Percentiles rank a stretch among this genome's conserved stretches.
Conservation (phyloP, 2,113 vertebrate species). For the Cyanoramphus novaezelandiae region DNA sequence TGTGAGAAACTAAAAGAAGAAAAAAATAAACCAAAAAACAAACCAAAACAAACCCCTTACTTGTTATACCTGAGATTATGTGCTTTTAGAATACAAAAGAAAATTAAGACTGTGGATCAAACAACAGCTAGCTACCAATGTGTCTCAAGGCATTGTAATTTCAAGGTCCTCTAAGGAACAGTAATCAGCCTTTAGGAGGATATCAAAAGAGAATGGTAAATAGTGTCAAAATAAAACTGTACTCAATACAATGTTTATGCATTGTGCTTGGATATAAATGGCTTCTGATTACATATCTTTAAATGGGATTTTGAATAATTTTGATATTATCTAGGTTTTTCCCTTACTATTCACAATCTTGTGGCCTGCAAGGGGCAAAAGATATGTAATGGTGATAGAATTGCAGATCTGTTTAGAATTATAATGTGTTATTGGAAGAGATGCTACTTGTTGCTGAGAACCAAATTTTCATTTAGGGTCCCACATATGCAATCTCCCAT, state of each 20-base stretch:
- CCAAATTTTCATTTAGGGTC: not conserved
- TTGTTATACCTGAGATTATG: not conserved
- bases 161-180: not conserved
- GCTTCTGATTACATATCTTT: not conserved
- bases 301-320: not conserved
- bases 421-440: not conserved
- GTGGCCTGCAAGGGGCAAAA: not conserved
- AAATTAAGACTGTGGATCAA: not conserved
- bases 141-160: not conserved
- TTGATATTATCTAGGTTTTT: not conserved
- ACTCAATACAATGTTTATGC: not conserved
- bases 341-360: not conserved
- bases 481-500: not conserved
- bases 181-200: not conserved
- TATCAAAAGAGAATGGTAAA: not conserved
- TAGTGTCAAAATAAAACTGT: not conserved
- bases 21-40: not conserved
- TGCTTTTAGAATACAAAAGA: not conserved
- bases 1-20: not conserved
- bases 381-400: not conserved
- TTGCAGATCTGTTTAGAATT: not conserved
- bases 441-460: not conserved
- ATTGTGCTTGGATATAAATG: not conserved
- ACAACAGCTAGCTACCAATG: not conserved
- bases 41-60: not conserved